Evolutionary conservation across 2,113 vertebrate species (phyloP), one percentile per base, ranked within the genome.

Genomic region (Harpagus bidentatus): DNA sequence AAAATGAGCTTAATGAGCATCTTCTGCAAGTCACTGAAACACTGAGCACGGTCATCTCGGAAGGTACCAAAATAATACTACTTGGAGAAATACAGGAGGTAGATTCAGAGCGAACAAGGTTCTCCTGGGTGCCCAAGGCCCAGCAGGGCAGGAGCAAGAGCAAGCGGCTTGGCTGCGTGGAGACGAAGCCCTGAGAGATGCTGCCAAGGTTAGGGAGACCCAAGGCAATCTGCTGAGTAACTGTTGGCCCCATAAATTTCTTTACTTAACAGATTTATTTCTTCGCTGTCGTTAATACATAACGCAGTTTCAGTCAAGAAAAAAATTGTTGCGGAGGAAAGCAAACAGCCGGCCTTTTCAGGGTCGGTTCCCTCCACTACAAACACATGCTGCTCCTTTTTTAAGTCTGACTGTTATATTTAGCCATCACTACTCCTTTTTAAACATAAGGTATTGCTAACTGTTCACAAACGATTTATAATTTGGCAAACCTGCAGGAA

Each of bases 181-280:
- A 88, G 90, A 89, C 7, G 18, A 95, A 97, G 71, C 34, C 90
- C 47, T 25, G 29, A 19, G 38, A 86, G 82, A 89, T 34, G 23
- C 36, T 72, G 62, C 78, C 88, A 91, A 93, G 83, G 96, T 87
- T 73, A 88, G 79, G 86, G 63, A 88, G 90, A 79, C 86, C 92
- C 56, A 34, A 61, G 48, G 89, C 6, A 1, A 89, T 36, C 69
- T 78, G 47, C 82, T 20, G 79, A 79, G 47, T 55, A 88, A 95
- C 31, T 43, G 53, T 13, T 72, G 14, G 19, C 42, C 83, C 21
- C 52, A 43, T 25, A 63, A 48, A 91, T 84, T 82, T 80, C 93
- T 88, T 78, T 43, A 61, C 56, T 45, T 23, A 79, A 47, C 61
- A 94, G 82, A 90, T 93, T 94, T 76, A 90, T 83, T 94, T 72